Evolutionary conservation across 2,888 invertebrate species (phyloP).

Genomic region (Nyleta sp.): DNA sequence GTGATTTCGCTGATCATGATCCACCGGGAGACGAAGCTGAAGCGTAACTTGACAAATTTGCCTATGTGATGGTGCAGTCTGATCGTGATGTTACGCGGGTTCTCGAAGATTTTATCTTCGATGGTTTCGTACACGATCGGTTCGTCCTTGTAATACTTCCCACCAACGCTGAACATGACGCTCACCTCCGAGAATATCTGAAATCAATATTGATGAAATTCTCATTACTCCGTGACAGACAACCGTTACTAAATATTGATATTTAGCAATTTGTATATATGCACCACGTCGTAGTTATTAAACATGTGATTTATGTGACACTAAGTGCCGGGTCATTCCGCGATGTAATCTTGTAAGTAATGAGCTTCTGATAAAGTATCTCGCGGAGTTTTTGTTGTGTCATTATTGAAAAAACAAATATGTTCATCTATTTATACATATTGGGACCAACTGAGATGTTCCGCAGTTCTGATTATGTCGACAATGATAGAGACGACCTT

Average conservation of each 20-base stretch:
- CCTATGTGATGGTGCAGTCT: constrained; percentile 92
- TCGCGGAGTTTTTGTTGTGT: constrained; percentile 38
- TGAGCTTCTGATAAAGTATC: neutral
- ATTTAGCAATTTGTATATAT: constrained; percentile 4
- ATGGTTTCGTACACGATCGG: constrained; percentile 89
- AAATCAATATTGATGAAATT: constrained; percentile 60
- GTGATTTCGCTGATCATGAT: constrained; percentile 95
- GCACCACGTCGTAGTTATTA: neutral
- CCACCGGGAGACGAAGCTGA: constrained; percentile 93
- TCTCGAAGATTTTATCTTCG: constrained; percentile 91
- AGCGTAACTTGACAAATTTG: constrained; percentile 89
- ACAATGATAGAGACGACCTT: constrained; percentile 72
- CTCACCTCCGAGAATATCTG: constrained; percentile 92
- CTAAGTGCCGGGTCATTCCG: constrained; percentile 18
- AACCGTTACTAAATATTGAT: constrained; percentile 28
- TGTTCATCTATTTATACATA: constrained; percentile 46
- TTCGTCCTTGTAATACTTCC: constrained; percentile 89
- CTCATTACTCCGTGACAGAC: constrained; percentile 24
- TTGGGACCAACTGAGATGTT: constrained; percentile 22
- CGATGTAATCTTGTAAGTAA: neutral
- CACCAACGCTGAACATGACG: constrained; percentile 92
- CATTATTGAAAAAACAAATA: too few relatives aligned
- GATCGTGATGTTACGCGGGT: constrained; percentile 91
- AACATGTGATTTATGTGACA: constrained; percentile 19
- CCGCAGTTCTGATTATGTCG: constrained; percentile 61